Base-by-base conservation (phyloP, 2,888 invertebrate genomes). In the Unio pictorum region DNA sequence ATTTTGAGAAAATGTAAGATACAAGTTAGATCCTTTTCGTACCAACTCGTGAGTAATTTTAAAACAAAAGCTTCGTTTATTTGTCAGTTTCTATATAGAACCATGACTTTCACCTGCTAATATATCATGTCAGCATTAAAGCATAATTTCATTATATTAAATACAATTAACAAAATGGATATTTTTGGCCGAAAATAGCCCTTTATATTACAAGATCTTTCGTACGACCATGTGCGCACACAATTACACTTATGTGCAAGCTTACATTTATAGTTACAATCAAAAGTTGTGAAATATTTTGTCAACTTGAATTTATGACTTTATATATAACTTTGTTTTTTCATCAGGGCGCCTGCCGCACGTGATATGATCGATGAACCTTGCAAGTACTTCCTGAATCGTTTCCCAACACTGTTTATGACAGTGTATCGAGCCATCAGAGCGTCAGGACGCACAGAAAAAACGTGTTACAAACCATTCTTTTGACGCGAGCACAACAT, bases 1-100 rank as follows among this genome's bases (percentile, higher is more conserved):
- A 86, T 69, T 85, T 83, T 61, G 85, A 85, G 56, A 84, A 82
- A 72, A 78, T 87, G 86, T 86, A 73, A 80, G 85, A 81, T 55
- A 23, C 57, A 6, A 34, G 34, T 45, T 45, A 45, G 8, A 45
- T 45, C 59, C 23, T 15, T 34, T 57, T 54, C 23, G 23, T 55
- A n/a, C 23, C 34, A 28, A 26, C 45, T 17, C 55, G 18, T 2
- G 20, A 23, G n/a, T 45, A n/a, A n/a, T 23, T n/a, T 45, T 3
- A 20, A n/a, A 20, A 20, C 23, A 45, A 34, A 8, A 45, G 3
- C 3, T 64, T 64, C 26, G 20, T 17, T 11, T 17, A 15, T 26
- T 5, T 45, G 15, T 57, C 15, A 23, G 1, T 62, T 55, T 59
- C 66, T 58, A 8, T n/a, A 58, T 58, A 8, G 58, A 58, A 58